Conservation (phyloP, 1,140 invertebrate genomes). For the Manduca sexta region DNA sequence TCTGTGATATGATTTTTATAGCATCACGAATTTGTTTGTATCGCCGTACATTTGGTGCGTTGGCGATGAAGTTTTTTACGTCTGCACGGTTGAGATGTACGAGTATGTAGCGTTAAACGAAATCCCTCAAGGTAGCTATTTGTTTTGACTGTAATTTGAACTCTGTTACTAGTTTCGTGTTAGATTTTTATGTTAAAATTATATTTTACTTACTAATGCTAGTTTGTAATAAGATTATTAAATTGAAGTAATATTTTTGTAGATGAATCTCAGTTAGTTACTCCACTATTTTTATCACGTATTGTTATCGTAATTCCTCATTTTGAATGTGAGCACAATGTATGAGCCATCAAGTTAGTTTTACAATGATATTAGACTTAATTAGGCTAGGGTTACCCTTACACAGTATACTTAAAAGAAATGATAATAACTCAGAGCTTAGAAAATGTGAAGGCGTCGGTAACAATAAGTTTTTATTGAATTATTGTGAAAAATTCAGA, state of each 20-base stretch:
- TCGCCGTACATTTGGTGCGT: too few species aligned
- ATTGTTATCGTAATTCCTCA: constrained; percentile 11
- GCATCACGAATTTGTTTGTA: too few species aligned
- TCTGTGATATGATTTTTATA: constrained; percentile 47
- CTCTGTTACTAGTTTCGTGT: too few species aligned
- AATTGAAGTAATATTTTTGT: neutral
- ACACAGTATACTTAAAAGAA: constrained; percentile 27
- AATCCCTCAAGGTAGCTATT: too few species aligned
- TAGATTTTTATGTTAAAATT: too few species aligned
- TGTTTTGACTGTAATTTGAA: too few species aligned
- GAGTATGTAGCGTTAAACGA: too few species aligned
- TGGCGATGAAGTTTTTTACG: too few species aligned
- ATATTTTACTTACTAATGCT: too few species aligned
- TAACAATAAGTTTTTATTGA: constrained; percentile 14
- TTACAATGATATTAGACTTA: constrained; percentile 21
- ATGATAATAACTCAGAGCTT: constrained; percentile 43
- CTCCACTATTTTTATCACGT: constrained; percentile 26
- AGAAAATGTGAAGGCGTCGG: constrained; percentile 23
- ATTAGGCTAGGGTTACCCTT: constrained; percentile 7
- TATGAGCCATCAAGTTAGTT: constrained; percentile 29
- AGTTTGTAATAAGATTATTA: too few species aligned
- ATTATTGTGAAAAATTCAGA: constrained; percentile 19
- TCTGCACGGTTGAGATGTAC: too few species aligned
- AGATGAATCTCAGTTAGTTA: constrained; percentile 20
- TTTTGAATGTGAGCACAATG: constrained; percentile 22